Base-by-base conservation (phyloP, 1,140 invertebrate species). In the Danaus plexippus region DNA sequence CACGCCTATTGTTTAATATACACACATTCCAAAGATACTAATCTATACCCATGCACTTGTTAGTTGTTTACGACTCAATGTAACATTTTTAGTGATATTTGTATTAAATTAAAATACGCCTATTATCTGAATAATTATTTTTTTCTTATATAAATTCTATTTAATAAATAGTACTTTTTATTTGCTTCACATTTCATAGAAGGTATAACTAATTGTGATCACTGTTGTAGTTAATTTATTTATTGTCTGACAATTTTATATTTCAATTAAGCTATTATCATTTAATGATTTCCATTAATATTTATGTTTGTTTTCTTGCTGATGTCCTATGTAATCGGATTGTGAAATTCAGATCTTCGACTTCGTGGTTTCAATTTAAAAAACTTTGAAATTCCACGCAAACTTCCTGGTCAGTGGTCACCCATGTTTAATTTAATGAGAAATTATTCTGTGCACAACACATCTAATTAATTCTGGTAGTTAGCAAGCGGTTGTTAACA, bases 341-440 rank as follows among this genome's bases (percentile, higher is more conserved):
- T 32, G 4, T 32, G 22, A 2, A 32, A 32, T 32, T 32, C 22
- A 32, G 22, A 32, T 32, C 22, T 32, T 32, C 22, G 22, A 32
- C 48, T 50, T 57, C 54, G 50, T 57, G 47, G 50, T 63, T 59
- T 54, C 61, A 67, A 58, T 57, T 59, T 4, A 59, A 60, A 69
- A 63, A 68, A 61, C 65, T 60, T 68, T 69, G 62, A 80, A 77
- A 71, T 75, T 54, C 65, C 56, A 47, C 61, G 63, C 59, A 57
- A 54, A 66, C 49, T 60, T 67, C 63, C 61, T 49, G 66, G 58
- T 50, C 55, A 65, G 59, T 49, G 66, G 58, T 50, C 55, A 65
- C 60, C 54, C 64, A 60, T 75, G 72, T 79, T 69, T 57, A 73
- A 76, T 72, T 78, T 80, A 80, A 83, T 75, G 71, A 77, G 76